Base-by-base conservation (phyloP, 2,888 invertebrate species). In the Coleophora deauratella region DNA sequence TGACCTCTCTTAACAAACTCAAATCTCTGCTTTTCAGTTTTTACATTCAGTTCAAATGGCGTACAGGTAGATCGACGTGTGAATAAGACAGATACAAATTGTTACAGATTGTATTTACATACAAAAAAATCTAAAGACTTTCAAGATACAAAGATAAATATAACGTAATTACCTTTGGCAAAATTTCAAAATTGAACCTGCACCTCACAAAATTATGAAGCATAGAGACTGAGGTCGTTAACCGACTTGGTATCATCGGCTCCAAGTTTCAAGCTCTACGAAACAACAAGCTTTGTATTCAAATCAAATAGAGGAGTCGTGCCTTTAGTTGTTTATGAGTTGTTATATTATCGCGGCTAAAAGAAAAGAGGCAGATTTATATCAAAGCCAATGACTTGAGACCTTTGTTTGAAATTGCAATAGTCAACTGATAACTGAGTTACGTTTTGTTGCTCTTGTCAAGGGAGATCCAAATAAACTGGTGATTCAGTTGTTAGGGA, bases 311-410 rank as follows among this genome's bases (percentile, higher is more conserved):
- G 21, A 12, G 21, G 21, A 21, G 11, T 2, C 27, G 14, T 10
- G n/a, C 12, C 33, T 11, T 33, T 38, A 2, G 13, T 11, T 12
- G 40, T 35, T 31, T 27, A 9, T 40, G 9, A 28, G 21, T 34
- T 13, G 10, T 34, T 13, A 14, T 7, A 33, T 34, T 40, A 40
- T 30, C 35, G 30, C 15, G 8, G 21, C 35, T 11, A 27, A 14
- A 36, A 14, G 28, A 34, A 49, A 52, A 55, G 50, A 59, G 64
- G 57, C 57, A 56, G 50, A 49, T 52, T 52, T 54, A 50, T 46
- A 38, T 37, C 31, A 39, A 39, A 28, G 42, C 54, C 54, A 54
- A 49, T 45, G 54, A 46, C 35, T 35, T 33, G 38, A 46, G 51
- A 55, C 37, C 21, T 21, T 21, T 21, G 21, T 21, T 21, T 21